Evolutionary conservation across 2,888 invertebrate species (phyloP), one percentile per base, ranked within the genome.

Genomic region (Melikaiella ostensackeni): DNA sequence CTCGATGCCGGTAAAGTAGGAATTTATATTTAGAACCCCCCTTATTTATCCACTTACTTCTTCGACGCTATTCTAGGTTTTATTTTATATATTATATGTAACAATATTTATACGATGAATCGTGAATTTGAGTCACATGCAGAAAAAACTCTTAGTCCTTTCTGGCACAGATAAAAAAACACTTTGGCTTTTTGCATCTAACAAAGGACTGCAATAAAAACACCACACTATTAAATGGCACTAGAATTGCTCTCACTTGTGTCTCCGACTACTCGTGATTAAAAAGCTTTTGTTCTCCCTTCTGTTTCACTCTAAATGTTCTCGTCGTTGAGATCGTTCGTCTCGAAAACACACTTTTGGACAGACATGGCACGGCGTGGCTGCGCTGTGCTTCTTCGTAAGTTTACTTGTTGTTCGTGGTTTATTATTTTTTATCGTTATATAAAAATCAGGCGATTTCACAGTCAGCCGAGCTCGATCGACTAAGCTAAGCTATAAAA

Each of bases 181-280:
- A 92, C 92, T 93, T 93, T 93, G 93, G 93, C 92, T 92, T 88
- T 84, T 92, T 89, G 89, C 90, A 91, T 92, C 91, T 92, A 92
- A 92, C 90, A 89, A 91, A 90, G 89, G 89, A 90, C 89, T 90
- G 85, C 86, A 87, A 87, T 87, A 84, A 86, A 92, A 92, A 92
- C 91, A 92, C 92, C 92, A 91, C 91, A 91, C 91, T 92, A 92
- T 91, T 91, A 91, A 93, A 93, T 93, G 93, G 93, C 93, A 93
- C 93, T 92, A 92, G 90, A 92, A 92, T 92, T 91, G 91, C 89
- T 92, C 91, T 91, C 90, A 90, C 90, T 91, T 88, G 86, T 88
- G 87, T 90, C 88, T 88, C 87, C 85, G 86, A 89, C 87, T 90
- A 89, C 84, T 88, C 83, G 87, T 86, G 86, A 88, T 88, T 86